Percentiles rank a stretch among this genome's conserved stretches.
Evolutionary conservation across 2,888 invertebrate genomes (phyloP).

Genomic region (Leptinotarsa rubiginosa): DNA sequence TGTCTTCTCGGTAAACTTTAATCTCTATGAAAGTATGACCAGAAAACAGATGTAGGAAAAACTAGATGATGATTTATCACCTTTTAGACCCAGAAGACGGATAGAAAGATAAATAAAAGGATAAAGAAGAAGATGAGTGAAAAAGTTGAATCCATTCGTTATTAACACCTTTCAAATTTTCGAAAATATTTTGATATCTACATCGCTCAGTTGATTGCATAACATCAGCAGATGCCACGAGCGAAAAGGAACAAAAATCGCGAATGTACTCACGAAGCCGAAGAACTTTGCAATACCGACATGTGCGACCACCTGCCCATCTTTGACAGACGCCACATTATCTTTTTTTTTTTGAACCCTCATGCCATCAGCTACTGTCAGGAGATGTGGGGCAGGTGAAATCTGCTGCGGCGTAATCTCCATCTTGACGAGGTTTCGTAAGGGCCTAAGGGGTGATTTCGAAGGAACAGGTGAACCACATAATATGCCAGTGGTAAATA

Average conservation of each 20-base stretch:
- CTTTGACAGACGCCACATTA: conserved; percentile 21
- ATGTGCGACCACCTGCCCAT: conserved; percentile 8
- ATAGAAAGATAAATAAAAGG: too few relatives aligned
- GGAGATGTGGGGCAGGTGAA: conserved; percentile 51
- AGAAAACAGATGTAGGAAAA: too few relatives aligned
- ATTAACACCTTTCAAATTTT: too few relatives aligned
- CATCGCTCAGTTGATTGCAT: neutral
- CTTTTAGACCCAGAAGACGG: too few relatives aligned
- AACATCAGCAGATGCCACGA: conserved; percentile 22
- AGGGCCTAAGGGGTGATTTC: conserved; percentile 36
- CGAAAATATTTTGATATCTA: neutral
- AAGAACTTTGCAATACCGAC: conserved; percentile 13
- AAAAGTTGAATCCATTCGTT: too few relatives aligned
- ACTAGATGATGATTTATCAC: too few relatives aligned
- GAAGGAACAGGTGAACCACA: conserved; percentile 24
- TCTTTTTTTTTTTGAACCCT: conserved; percentile 45
- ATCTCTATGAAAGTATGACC: too few relatives aligned
- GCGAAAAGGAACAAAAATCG: conserved; percentile 13
- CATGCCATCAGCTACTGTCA: conserved; percentile 50
- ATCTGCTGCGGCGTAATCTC: conserved; percentile 33
- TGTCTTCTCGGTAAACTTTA: too few relatives aligned
- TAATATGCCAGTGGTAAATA: conserved; percentile 21
- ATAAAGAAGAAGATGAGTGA: too few relatives aligned
- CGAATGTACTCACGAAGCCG: neutral
- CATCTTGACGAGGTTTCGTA: conserved; percentile 30